Percentiles rank a stretch among this genome's conserved stretches.
These are phyloP conservation scores for zebrafish (Danio rerio) DNA, from an alignment of 2,113 vertebrate genomes.

Conservation along the genomic window GRCz12tu NC_133186.1:42549001-42549500, in stretches of 20 bases:
- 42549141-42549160: constrained; percentile 22
- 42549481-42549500: too few relatives aligned
- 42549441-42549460: too few relatives aligned
- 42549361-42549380: too few relatives aligned
- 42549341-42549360: too few relatives aligned
- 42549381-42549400: too few relatives aligned
- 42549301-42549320: too few relatives aligned
- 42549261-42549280: too few relatives aligned
- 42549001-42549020: constrained; percentile 26
- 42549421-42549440: too few relatives aligned
- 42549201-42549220: neutral
- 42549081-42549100: constrained; percentile 10
- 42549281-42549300: too few relatives aligned
- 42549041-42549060: constrained; percentile 37
- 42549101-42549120: constrained; percentile 3
- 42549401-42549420: too few relatives aligned
- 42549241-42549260: neutral
- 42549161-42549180: constrained; percentile 29
- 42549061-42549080: constrained; percentile 55
- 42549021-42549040: neutral
- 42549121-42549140: constrained; percentile 42
- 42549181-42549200: neutral
- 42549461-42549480: too few relatives aligned
- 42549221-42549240: neutral
- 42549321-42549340: too few relatives aligned